Evolutionary conservation across 2,797 vertebrate species (phyloP), one percentile per base, ranked within the genome.

Genomic region (Apodemus agrarius): DNA sequence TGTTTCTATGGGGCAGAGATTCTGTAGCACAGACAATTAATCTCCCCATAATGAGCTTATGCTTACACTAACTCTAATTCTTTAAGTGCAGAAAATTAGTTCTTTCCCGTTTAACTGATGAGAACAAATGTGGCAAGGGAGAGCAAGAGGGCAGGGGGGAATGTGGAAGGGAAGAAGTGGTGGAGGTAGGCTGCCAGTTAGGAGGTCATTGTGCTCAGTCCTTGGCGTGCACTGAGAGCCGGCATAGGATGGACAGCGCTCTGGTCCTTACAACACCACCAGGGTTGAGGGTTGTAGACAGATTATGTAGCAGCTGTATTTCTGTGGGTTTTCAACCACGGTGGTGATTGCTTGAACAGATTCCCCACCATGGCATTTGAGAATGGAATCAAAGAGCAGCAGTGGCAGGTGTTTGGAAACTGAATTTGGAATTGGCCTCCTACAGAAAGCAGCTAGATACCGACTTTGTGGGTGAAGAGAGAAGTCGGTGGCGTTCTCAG

Each of bases 401-500:
- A 89, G 83, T 88, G 89, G 76, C 94, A 92, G 89, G 94, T 96
- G 92, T 96, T 89, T 94, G 82, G 88, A 96, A 97, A 95, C 89
- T 82, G 89, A 79, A 54, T 95, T 97, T 97, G 93, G 95, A 96
- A 92, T 90, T 83, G 95, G 93, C 95, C 57, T 97, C 83, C 57
- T 92, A 59, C 80, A 87, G 86, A 95, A 88, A 93, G 83, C 79
- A 93, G 92, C 83, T 79, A 88, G 93, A 86, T 84, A n/a, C 90
- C 69, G 81, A 85, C 87, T 96, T 94, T 0, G 65, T 95, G 81
- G 96, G 88, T 69, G 93, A 96, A 49, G 26, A 94, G 90, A 75
- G 80, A 89, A 94, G 90, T 87, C 5, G 22, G 74, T 63, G 46
- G 75, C 46, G 7, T 96, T 93, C 89, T 84, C 92, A 54, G 74